These are phyloP conservation scores for roundworm (Caenorhabditis elegans) DNA, from an alignment of 1,140 invertebrate genomes.

Conservation along the genomic window DNA sequence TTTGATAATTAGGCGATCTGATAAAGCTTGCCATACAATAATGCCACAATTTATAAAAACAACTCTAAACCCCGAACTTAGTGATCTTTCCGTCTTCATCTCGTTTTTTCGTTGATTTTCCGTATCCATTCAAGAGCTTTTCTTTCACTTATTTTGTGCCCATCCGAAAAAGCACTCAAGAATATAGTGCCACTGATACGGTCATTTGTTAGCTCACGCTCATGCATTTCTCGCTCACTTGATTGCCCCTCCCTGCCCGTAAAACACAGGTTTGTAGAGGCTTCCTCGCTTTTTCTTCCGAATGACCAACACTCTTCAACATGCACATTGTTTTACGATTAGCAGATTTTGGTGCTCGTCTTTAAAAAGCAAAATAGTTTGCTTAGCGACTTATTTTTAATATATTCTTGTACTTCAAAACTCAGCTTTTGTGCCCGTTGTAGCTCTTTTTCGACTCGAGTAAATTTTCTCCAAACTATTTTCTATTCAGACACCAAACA, in stretches of 20 bases:
- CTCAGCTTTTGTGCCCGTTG: too few species aligned
- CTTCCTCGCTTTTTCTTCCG: conserved; percentile 4
- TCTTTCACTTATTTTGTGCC: not conserved
- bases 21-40: too few species aligned
- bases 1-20: too few species aligned
- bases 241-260: conserved; percentile 21
- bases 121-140: conserved; percentile 25
- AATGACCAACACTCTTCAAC: not conserved
- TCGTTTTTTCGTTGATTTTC: not conserved
- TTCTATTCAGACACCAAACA: not conserved
- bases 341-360: not conserved
- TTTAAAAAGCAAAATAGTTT: not conserved
- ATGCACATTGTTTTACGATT: not conserved
- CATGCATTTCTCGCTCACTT: conserved; percentile 27
- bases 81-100: not conserved
- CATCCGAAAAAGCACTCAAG: conserved; percentile 32
- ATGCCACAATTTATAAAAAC: too few species aligned
- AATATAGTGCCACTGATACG: conserved; percentile 31
- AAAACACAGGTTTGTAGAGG: conserved; percentile 31
- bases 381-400: too few species aligned
- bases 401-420: too few species aligned
- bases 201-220: conserved; percentile 27
- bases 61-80: not conserved
- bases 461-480: too few species aligned
- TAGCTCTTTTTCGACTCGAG: too few species aligned